Evolutionary conservation across 2,888 invertebrate genomes (phyloP), one percentile per base, ranked within the genome.

Genomic region (Yponomeuta evonymella): DNA sequence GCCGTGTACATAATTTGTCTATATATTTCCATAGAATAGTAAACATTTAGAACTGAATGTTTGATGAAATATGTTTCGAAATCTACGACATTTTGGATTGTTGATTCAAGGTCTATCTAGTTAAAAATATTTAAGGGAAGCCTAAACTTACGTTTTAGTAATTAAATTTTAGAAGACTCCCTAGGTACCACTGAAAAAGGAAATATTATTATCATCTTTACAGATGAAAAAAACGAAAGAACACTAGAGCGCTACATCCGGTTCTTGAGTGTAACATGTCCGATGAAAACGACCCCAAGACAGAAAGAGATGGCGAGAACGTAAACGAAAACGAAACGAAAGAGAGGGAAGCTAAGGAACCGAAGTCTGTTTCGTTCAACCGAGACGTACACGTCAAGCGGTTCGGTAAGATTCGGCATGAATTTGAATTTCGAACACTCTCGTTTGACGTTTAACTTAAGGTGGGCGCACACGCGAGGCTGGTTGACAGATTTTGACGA

Each of bases 381-480:
- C 94, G 96, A 89, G 97, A 97, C 94, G 97, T 97, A 82, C 96
- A 96, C 93, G 96, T 97, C 85, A 97, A 97, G 91, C 94, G 97
- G 93, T 97, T 97, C 93, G 96, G 96, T 96, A 94, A 95, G 95
- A 43, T 63, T 65, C 70, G 66, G 15, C 12, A 30, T 66, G 43
- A 15, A 15, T 30, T 43, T 67, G n/a, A 58, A 58, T 15, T 58
- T 58, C 15, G 15, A 58, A 58, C 51, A 58, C 51, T n/a, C 65
- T 23, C 66, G 65, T 30, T 58, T 12, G 64, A 64, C 64, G 10
- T 2, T 64, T 23, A 30, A 58, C 12, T 58, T 58, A 5, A 58
- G 51, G 51, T 58, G 51, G 51, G 5, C 51, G 51, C 51, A 58
- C 51, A 58, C 51, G 51, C 12, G 51, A 15, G 51, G 51, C 51